A percentile compares a stretch with the other conserved stretches of the same genome.
phyloP scores from a whole-genome alignment of 2,797 vertebrate genomes.

The Alectoris magna region DNA sequence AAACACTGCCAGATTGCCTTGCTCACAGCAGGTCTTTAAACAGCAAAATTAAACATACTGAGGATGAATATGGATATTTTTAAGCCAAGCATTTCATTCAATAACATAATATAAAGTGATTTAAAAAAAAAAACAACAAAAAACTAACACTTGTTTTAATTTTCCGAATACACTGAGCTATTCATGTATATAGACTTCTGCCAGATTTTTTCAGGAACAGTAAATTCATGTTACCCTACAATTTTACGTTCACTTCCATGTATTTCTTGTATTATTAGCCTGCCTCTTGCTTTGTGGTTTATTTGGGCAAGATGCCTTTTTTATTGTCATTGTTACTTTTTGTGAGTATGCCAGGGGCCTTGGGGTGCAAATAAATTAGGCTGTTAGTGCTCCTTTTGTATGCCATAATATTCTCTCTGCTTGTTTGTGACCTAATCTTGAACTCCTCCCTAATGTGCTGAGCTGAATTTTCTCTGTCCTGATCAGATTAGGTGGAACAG shows the following conservation, averaged over 20 bases:
- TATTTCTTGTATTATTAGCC: neutral
- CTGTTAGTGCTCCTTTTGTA: constrained; percentile 14
- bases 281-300: neutral
- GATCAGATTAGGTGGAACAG: neutral
- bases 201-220: neutral
- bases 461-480: neutral
- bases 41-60: neutral
- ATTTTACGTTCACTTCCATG: neutral
- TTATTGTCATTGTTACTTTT: neutral
- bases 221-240: neutral
- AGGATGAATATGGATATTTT: neutral
- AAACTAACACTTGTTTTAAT: neutral
- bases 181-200: neutral
- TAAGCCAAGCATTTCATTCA: neutral
- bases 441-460: constrained; percentile 8
- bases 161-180: neutral
- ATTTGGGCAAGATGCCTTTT: constrained; percentile 10
- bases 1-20: neutral
- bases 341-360: neutral
- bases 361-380: neutral
- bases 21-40: neutral
- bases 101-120: neutral
- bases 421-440: constrained; percentile 19
- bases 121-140: neutral
- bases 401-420: neutral